Evolutionary conservation across 2,797 vertebrate species (phyloP), one percentile per base, ranked within the genome.

Genomic region (Siniperca scherzeri): DNA sequence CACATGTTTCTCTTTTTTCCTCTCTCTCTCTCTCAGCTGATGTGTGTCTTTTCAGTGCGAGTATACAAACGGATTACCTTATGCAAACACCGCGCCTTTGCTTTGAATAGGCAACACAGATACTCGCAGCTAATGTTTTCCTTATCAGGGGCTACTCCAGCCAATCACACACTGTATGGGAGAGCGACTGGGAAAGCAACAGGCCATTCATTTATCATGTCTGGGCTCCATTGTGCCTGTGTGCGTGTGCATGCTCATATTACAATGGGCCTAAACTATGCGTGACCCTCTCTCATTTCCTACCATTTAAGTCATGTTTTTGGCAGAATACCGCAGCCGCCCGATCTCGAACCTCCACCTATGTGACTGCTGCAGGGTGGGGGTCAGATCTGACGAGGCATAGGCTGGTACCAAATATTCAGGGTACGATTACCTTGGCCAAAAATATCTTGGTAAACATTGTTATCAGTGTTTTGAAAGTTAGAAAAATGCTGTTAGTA

Each of bases 61-160:
- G 83, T 89, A 89, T 85, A 91, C 88, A 91, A 76, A 86, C 11
- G 83, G 88, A 94, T 91, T 91, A 92, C 88, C 83, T 89, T 89
- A 40, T 71, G 85, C 88, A 94, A 95, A 94, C 91, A 91, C 80
- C 6, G 53, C 73, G 65, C 84, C 79, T 85, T 89, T 83, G 84
- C 91, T 93, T 88, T 92, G 87, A 94, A 91, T 88, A 87, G 89
- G 82, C 87, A 88, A 85, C 87, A 73, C 78, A 87, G 88, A 93
- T 92, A 89, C 88, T 88, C 55, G 9, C 88, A 89, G 91, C 91
- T 94, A 90, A 94, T 93, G 90, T 92, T 94, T 91, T 91, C 81
- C 88, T 92, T 90, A 93, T 93, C 89, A 76, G 87, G 53, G 87
- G 82, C 88, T 62, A 50, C 87, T 82, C 81, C 78, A 72, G 87